phyloP scores from a whole-genome alignment of 1,140 invertebrate genomes.

The Drosophila subobscura region DNA sequence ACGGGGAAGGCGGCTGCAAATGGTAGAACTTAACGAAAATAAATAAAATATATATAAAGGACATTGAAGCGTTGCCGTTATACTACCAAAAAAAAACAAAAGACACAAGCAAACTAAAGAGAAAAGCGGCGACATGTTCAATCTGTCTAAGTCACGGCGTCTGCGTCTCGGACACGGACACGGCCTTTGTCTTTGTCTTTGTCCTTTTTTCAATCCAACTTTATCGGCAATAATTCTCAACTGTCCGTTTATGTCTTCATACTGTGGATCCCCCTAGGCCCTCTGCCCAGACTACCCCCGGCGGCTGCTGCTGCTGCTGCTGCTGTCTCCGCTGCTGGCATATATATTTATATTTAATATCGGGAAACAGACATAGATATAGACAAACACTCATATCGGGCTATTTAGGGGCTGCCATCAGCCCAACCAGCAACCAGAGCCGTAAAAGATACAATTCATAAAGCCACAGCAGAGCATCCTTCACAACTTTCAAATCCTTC shows the following conservation, averaged over 20 bases:
- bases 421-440: constrained; percentile 28
- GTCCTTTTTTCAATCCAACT: constrained; percentile 27
- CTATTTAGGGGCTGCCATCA: constrained; percentile 50
- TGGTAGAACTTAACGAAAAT: constrained; percentile 52
- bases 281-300: no score
- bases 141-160: constrained; percentile 70
- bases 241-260: constrained; percentile 72
- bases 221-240: constrained; percentile 72
- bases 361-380: constrained; percentile 13
- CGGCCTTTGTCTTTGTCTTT: constrained; percentile 1
- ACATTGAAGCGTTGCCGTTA: constrained; percentile 69
- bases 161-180: constrained; percentile 22
- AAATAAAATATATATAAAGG: constrained; percentile 60
- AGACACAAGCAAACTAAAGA: no score
- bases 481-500: not conserved
- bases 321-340: not conserved
- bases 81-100: constrained; percentile 2
- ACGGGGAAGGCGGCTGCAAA: not conserved
- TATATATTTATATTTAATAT: constrained; percentile 58
- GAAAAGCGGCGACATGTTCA: constrained; percentile 60
- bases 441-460: constrained; percentile 80
- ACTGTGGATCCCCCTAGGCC: not conserved
- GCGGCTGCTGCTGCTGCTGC: not conserved
- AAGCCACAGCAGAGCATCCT: constrained; percentile 30
- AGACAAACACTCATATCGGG: constrained; percentile 71